Conservation (phyloP, 2,797 vertebrate genomes). For the Argentina silus region DNA sequence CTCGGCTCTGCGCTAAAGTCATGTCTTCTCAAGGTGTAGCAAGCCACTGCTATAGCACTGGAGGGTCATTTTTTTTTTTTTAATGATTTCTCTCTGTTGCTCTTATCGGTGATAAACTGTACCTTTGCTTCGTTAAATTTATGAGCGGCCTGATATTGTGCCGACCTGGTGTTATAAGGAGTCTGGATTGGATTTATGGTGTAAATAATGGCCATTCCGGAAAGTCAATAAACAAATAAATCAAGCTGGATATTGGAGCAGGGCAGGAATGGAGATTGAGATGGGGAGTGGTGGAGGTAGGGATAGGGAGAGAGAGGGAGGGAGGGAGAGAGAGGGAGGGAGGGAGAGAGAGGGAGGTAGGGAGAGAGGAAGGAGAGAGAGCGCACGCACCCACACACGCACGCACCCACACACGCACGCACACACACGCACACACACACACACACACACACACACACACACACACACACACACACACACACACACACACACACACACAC, state of each 20-base stretch:
- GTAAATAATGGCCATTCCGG: constrained; percentile 38
- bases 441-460: too few species aligned
- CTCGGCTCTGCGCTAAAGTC: too few species aligned
- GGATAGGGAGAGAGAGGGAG: background rate
- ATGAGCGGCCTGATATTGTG: background rate
- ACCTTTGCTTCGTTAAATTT: constrained; percentile 10
- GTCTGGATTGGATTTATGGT: constrained; percentile 27
- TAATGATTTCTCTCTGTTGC: background rate
- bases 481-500: background rate
- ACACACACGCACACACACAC: too few species aligned
- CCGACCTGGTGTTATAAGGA: background rate
- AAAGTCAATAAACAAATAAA: constrained; percentile 40
- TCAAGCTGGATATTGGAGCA: constrained; percentile 25
- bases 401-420: too few species aligned
- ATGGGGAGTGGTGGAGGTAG: background rate
- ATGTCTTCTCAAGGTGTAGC: too few species aligned
- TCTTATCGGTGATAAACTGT: constrained; percentile 3
- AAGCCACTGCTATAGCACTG: background rate
- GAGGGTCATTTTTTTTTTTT: too few species aligned
- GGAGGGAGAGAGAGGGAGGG: background rate
- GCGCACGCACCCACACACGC: too few species aligned
- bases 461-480: too few species aligned
- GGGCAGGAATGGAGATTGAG: constrained; percentile 7
- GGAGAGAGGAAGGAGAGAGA: too few species aligned
- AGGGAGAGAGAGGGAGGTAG: too few species aligned